Conservation (phyloP, 1,140 invertebrate genomes). For the Myzus persicae region DNA sequence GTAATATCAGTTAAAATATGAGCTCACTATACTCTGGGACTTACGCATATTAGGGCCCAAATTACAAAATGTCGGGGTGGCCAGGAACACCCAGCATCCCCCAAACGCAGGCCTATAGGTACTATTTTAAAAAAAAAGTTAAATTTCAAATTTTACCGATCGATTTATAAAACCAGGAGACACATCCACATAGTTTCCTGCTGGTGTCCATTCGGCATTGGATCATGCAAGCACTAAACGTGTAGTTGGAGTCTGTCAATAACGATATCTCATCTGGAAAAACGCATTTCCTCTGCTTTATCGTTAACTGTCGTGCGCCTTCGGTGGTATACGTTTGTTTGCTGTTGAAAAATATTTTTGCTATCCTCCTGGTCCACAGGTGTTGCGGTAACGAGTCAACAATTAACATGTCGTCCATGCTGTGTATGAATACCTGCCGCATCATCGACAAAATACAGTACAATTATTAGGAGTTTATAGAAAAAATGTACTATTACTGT, state of each 20-base stretch:
- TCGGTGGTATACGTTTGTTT: slow-evolving; percentile 78
- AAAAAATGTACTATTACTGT: too few species aligned
- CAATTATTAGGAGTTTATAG: background rate
- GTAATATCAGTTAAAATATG: too few species aligned
- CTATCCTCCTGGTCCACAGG: slow-evolving; percentile 72
- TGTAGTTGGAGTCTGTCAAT: slow-evolving; percentile 70
- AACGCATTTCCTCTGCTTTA: slow-evolving; percentile 73
- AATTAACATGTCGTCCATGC: slow-evolving; percentile 72
- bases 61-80: too few species aligned
- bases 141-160: slow-evolving; percentile 60
- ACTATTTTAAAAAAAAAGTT: background rate
- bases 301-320: slow-evolving; percentile 72
- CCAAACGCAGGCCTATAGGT: too few species aligned
- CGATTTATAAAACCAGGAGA: slow-evolving; percentile 73
- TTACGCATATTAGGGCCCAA: too few species aligned
- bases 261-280: slow-evolving; percentile 72
- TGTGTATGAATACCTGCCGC: slow-evolving; percentile 72
- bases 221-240: slow-evolving; percentile 74
- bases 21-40: too few species aligned
- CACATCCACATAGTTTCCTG: slow-evolving; percentile 71
- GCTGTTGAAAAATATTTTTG: slow-evolving; percentile 72
- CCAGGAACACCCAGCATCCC: too few species aligned
- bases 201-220: slow-evolving; percentile 73
- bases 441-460: background rate
- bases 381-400: slow-evolving; percentile 73